phyloP scores from a whole-genome alignment of 2,113 vertebrate genomes.

The Bufo gargarizans region DNA sequence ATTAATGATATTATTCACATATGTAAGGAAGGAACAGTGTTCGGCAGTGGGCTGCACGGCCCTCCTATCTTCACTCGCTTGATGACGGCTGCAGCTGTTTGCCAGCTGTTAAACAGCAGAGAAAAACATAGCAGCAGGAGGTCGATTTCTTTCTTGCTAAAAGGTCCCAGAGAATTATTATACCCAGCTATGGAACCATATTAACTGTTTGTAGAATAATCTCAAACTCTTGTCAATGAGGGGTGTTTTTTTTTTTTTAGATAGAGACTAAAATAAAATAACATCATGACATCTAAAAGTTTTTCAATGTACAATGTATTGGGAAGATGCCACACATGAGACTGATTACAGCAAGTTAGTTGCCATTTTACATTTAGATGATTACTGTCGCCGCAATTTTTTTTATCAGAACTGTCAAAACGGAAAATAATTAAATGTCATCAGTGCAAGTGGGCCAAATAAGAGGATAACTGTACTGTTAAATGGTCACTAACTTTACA shows the following conservation, averaged over 20 bases:
- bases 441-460: too few relatives aligned
- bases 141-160: constrained; percentile 19
- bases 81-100: constrained; percentile 44
- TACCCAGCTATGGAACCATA: not conserved
- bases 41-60: not conserved
- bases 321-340: too few relatives aligned
- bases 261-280: too few relatives aligned
- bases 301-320: too few relatives aligned
- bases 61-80: constrained; percentile 9
- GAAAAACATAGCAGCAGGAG: constrained; percentile 43
- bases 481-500: too few relatives aligned
- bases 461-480: too few relatives aligned
- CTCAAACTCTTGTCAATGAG: not conserved
- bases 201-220: constrained; percentile 24
- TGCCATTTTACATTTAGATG: too few relatives aligned
- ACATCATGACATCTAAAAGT: too few relatives aligned
- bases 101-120: constrained; percentile 43
- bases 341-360: too few relatives aligned
- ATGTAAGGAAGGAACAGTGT: constrained; percentile 25
- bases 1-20: constrained; percentile 32
- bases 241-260: not conserved
- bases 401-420: too few relatives aligned
- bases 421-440: too few relatives aligned
- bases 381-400: too few relatives aligned
- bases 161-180: constrained; percentile 38